phyloP scores from a whole-genome alignment of 2,888 invertebrate genomes.

The Trimorus sp. region DNA sequence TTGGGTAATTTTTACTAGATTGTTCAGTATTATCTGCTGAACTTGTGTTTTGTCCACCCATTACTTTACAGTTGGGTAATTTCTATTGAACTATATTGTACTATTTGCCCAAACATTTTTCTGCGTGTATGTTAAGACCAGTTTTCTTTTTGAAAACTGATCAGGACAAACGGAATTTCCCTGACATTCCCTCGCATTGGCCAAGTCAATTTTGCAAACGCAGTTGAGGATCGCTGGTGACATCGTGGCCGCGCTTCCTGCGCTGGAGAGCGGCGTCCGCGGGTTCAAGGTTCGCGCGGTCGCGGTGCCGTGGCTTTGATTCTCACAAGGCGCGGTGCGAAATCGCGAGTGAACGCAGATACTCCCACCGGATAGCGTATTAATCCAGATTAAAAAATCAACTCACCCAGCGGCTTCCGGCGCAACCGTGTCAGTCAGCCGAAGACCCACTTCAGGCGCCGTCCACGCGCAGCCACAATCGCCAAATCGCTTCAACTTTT shows the following conservation, averaged over 20 bases:
- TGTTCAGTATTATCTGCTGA: too few relatives aligned
- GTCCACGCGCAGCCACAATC: neutral
- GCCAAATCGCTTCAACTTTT: neutral
- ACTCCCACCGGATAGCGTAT: slow-evolving; percentile 67
- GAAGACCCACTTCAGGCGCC: slow-evolving; percentile 42
- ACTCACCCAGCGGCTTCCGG: slow-evolving; percentile 57
- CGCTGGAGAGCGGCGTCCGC: slow-evolving; percentile 15
- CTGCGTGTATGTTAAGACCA: too few relatives aligned
- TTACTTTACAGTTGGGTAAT: too few relatives aligned
- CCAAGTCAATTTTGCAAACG: too few relatives aligned
- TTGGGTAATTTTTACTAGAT: too few relatives aligned
- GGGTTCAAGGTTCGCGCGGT: slow-evolving; percentile 65
- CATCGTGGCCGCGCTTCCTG: slow-evolving; percentile 42
- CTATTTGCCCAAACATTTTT: too few relatives aligned
- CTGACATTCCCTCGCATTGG: too few relatives aligned
- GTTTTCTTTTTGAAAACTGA: too few relatives aligned
- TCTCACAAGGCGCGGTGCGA: slow-evolving; percentile 62
- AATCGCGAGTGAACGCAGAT: slow-evolving; percentile 66
- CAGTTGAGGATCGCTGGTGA: slow-evolving; percentile 37
- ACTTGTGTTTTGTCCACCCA: too few relatives aligned
- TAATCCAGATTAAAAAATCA: slow-evolving; percentile 62
- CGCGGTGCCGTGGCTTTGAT: slow-evolving; percentile 40
- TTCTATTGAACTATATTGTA: too few relatives aligned
- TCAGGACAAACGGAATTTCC: too few relatives aligned
- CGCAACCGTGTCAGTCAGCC: slow-evolving; percentile 61